A percentile compares a stretch with the other conserved stretches of the same genome.
Evolutionary conservation across 2,888 invertebrate genomes (phyloP).

Genomic region (Poecilus cupreus): DNA sequence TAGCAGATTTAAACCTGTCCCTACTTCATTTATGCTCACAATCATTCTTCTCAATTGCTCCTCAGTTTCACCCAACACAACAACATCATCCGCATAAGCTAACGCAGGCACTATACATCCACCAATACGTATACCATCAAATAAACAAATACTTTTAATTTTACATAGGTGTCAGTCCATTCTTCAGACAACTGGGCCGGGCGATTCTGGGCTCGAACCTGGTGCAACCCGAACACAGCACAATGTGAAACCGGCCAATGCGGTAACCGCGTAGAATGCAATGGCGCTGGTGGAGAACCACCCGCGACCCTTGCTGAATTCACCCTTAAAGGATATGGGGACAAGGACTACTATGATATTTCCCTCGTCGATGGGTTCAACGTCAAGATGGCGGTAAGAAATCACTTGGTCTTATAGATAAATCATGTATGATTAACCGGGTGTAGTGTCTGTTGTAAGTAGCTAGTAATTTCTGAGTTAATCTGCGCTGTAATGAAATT

Average conservation of each 20-base stretch:
- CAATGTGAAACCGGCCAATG: conserved; percentile 69
- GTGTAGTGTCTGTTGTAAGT: not conserved
- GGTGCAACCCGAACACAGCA: conserved; percentile 65
- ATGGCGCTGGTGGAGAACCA: conserved; percentile 69
- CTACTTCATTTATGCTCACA: no score
- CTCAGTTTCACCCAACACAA: no score
- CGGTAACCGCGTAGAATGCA: conserved; percentile 68
- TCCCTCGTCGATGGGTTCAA: conserved; percentile 73
- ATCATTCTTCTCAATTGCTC: no score
- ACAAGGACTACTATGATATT: conserved; percentile 72
- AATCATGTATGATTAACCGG: not conserved
- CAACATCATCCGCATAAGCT: no score
- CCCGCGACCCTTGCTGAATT: conserved; percentile 72
- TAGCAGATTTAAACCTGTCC: no score
- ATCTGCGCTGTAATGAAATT: no score
- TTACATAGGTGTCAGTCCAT: conserved; percentile 48
- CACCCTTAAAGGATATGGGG: conserved; percentile 67
- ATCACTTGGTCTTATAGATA: no score
- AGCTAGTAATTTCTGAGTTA: no score
- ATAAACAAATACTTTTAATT: no score
- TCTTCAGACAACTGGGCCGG: conserved; percentile 68
- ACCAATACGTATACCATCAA: no score
- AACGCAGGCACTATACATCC: no score
- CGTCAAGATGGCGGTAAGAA: conserved; percentile 66
- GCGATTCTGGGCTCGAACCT: conserved; percentile 69